Base-by-base conservation (phyloP, 2,888 invertebrate genomes). In the Eupithecia abbreviata region DNA sequence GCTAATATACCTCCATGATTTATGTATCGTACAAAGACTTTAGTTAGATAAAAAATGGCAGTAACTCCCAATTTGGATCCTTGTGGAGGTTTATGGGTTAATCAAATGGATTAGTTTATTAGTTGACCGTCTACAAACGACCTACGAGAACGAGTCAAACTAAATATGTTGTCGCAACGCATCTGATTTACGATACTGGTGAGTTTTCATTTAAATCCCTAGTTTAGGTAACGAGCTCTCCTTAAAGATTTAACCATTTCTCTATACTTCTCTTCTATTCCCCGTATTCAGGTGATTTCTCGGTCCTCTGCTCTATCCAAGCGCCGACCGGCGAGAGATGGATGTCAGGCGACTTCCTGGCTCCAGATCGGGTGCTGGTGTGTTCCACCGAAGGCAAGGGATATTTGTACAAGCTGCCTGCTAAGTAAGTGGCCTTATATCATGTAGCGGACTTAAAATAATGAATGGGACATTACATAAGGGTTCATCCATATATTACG, bases 341-440 rank as follows among this genome's bases (percentile, higher is more conserved):
- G 99, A 97, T 98, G 95, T 98, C 99, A 0, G 99, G 99, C 0
- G 98, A 99, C 90, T 99, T 99, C 89, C 94, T 99, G 42, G 96
- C 98, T 0, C 97, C 98, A 0, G 99, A 99, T 89, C 95, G 98
- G 66, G 98, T 99, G 0, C 96, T 99, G 72, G 97, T 99, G 12
- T 99, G 99, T 98, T 99, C 98, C 72, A 98, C 98, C 72, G 98
- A 98, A 87, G 99, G 99, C 78, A 98, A 98, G 88, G 99, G 98
- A 72, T 99, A 99, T 91, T 95, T 99, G 73, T 99, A 98, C 94
- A 98, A 97, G 91, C 95, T 99, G 84, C 99, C 99, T 0, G 97
- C 98, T 85, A 99, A 99, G 98, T 99, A 96, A 96, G 76, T 76
- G 42, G 66, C 15, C 42, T 42, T 42, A 42, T 42, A 42, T 41